Conservation (phyloP, 2,888 invertebrate species). For the Euclidia mi region DNA sequence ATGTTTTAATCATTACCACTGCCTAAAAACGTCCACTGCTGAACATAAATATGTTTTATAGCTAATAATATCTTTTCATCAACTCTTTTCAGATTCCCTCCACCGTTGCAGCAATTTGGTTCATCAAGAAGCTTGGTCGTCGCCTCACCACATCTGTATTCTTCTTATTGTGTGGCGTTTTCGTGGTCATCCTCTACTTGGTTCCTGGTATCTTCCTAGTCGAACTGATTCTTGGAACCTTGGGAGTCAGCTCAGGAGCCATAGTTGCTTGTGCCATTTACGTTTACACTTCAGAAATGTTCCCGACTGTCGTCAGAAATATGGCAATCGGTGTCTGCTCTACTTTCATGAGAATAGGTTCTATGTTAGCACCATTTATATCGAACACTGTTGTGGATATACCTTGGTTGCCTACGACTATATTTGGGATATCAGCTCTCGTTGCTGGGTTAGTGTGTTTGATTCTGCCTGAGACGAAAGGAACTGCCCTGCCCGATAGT, state of each 20-base stretch:
- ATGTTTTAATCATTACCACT: no score
- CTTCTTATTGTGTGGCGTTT: slow-evolving; percentile 90
- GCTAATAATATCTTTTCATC: no score
- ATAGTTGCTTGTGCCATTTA: slow-evolving; percentile 95
- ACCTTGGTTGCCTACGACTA: slow-evolving; percentile 92
- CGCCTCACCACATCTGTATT: slow-evolving; percentile 90
- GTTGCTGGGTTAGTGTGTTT: slow-evolving; percentile 91
- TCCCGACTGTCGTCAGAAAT: slow-evolving; percentile 96
- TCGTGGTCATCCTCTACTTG: slow-evolving; percentile 90
- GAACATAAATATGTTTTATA: no score
- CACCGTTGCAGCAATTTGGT: slow-evolving; percentile 85
- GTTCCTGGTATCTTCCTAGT: slow-evolving; percentile 87
- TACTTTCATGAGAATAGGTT: slow-evolving; percentile 95
- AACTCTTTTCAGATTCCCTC: slow-evolving; percentile 90
- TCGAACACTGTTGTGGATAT: slow-evolving; percentile 89
- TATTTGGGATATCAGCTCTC: slow-evolving; percentile 93
- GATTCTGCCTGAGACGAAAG: slow-evolving; percentile 94
- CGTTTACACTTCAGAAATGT: slow-evolving; percentile 96
- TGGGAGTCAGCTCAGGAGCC: slow-evolving; percentile 94
- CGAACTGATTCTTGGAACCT: slow-evolving; percentile 91
- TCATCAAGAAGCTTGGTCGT: slow-evolving; percentile 92
- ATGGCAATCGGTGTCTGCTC: slow-evolving; percentile 96
- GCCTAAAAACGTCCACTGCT: no score
- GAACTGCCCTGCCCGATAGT: slow-evolving; percentile 93
- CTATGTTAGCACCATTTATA: slow-evolving; percentile 95